Evolutionary conservation across 2,113 vertebrate genomes (phyloP), one percentile per base, ranked within the genome.

Genomic region (Hydrolagus affinis): DNA sequence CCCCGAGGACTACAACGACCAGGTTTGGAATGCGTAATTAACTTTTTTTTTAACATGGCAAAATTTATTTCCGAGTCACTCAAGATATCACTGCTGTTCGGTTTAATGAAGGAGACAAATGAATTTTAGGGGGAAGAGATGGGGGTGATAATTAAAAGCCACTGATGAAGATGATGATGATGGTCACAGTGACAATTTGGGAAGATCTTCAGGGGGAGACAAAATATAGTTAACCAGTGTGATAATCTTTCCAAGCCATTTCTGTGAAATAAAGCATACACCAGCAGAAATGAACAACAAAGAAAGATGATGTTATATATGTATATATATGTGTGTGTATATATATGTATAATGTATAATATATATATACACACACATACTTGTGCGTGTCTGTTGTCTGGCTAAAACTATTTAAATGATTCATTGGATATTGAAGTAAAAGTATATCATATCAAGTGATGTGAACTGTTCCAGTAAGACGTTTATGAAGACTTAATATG

Each of bases 21-120:
- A 98, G 96, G 96, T 97, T 97, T 94, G 96, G 96, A 97, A 98
- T 97, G 94, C 92, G 92, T 97, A 98, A 98, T 98, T 98, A 96
- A 97, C 93, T 98, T 95, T 93, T 93, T 93, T 93, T 92, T 93
- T 92, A 66, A 74, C 92, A 94, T 90, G 92, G 93, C 93, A 93
- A 94, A 94, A 94, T 94, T 94, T 94, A 92, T 92, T 92, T 94
- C 90, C 91, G 90, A 90, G 91, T 93, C 93, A 93, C 93, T 93
- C 92, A 91, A 93, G 91, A 91, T 94, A 93, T 91, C 94, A 93
- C 92, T 92, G 89, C 92, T 92, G 91, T 92, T 92, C 92, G 92
- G 92, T 93, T 93, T 89, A 91, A 89, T 89, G 91, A 92, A 90
- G 90, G 90, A 93, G 91, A 92, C 91, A 93, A 92, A 92, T 92